Conservation (phyloP, 2,797 vertebrate species). For the Oreochromis grahami region DNA sequence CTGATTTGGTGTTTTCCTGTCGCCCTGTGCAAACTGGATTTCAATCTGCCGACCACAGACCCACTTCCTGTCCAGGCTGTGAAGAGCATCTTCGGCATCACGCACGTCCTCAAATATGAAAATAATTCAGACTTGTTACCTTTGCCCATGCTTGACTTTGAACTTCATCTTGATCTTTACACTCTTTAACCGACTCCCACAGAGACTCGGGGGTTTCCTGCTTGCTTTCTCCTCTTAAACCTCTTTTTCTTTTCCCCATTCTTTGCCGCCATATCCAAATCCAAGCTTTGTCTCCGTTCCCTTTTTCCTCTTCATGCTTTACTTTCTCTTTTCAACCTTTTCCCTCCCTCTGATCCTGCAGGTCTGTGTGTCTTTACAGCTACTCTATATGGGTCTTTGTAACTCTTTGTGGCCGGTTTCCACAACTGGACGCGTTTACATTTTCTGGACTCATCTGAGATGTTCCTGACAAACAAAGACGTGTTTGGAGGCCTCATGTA, state of each 20-base stretch:
- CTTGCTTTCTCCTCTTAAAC: slow-evolving; percentile 97
- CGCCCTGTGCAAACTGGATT: slow-evolving; percentile 98
- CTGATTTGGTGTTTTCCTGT: slow-evolving; percentile 94
- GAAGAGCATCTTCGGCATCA: slow-evolving; percentile 94
- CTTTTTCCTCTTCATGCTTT: slow-evolving; percentile 95
- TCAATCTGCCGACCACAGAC: slow-evolving; percentile 97
- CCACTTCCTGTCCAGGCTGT: slow-evolving; percentile 97
- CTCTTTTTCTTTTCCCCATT: slow-evolving; percentile 87
- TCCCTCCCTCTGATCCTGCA: slow-evolving; percentile 92
- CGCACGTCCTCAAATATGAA: slow-evolving; percentile 98
- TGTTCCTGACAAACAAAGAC: slow-evolving; percentile 93
- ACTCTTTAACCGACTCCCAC: slow-evolving; percentile 91
- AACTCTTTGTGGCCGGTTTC: slow-evolving; percentile 94
- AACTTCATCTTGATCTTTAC: slow-evolving; percentile 99
- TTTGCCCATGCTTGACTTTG: slow-evolving; percentile 99
- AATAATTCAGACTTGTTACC: slow-evolving; percentile 88
- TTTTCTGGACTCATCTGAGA: slow-evolving; percentile 95
- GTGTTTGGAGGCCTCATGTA: slow-evolving; percentile 92
- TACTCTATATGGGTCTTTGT: slow-evolving; percentile 98
- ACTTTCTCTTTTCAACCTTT: slow-evolving; percentile 92
- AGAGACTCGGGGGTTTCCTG: slow-evolving; percentile 93
- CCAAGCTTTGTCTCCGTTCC: slow-evolving; percentile 95
- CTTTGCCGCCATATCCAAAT: slow-evolving; percentile 91
- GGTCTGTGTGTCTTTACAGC: slow-evolving; percentile 92
- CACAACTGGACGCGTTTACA: slow-evolving; percentile 99